A percentile compares a stretch with the other conserved stretches of the same genome.
Evolutionary conservation across 2,113 vertebrate species (phyloP).

Genomic region (Brachypodius melanocephalos): DNA sequence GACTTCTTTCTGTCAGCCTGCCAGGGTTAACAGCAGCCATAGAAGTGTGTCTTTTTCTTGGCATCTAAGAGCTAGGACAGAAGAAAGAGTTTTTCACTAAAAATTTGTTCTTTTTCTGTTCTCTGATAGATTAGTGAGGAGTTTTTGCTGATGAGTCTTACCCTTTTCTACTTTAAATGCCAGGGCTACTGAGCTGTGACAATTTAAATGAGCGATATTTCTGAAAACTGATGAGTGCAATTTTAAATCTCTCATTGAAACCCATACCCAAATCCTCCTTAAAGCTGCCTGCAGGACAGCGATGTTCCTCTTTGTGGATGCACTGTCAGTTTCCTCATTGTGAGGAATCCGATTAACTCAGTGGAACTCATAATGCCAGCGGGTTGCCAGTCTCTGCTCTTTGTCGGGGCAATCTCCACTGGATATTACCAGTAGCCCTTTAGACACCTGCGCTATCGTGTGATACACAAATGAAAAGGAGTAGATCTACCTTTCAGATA

Average conservation of each 20-base stretch:
- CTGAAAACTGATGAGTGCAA: slow-evolving; percentile 68
- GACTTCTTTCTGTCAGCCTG: background rate
- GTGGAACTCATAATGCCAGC: background rate
- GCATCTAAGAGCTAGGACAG: background rate
- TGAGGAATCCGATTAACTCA: slow-evolving; percentile 1
- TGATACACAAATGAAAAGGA: background rate
- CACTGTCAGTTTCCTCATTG: background rate
- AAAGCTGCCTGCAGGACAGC: slow-evolving; percentile 58
- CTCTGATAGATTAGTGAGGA: slow-evolving; percentile 48
- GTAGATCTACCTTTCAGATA: background rate
- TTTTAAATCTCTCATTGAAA: slow-evolving; percentile 62
- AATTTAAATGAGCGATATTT: slow-evolving; percentile 73
- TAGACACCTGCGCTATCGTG: rapidly evolving
- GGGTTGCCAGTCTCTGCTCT: background rate
- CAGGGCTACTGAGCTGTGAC: slow-evolving; percentile 62
- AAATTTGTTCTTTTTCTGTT: background rate
- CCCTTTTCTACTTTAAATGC: slow-evolving; percentile 56
- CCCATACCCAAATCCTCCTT: slow-evolving; percentile 36
- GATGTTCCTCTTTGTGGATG: background rate
- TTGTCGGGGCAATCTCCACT: background rate
- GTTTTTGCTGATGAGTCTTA: slow-evolving; percentile 60
- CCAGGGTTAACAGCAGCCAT: background rate
- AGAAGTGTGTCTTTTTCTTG: background rate
- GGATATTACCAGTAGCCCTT: background rate
- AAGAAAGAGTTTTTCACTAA: background rate